phyloP scores from a whole-genome alignment of 2,888 invertebrate species.

The Apamea crenata region DNA sequence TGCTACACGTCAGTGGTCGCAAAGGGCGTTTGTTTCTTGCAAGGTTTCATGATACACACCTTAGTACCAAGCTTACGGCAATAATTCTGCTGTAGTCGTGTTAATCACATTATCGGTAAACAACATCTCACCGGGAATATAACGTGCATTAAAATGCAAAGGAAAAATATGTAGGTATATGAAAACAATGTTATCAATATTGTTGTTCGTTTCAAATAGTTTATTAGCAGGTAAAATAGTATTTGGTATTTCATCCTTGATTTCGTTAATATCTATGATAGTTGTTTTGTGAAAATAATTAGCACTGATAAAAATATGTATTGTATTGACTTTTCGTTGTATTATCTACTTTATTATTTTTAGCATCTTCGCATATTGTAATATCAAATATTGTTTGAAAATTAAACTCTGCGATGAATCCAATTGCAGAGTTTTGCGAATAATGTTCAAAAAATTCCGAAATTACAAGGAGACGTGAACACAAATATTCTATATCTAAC shows the following conservation, averaged over 20 bases:
- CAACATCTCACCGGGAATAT: conserved; percentile 44
- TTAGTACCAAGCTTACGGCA: conserved; percentile 51
- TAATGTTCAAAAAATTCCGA: neutral
- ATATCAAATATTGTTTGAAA: neutral
- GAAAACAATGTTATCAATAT: conserved; percentile 53
- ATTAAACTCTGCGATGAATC: neutral
- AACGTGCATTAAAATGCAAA: conserved; percentile 36
- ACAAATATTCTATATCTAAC: conserved; percentile 5
- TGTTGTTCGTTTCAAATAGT: conserved; percentile 38
- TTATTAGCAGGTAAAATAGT: conserved; percentile 51
- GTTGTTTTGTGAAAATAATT: neutral
- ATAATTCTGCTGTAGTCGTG: conserved; percentile 45
- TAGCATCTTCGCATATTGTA: neutral
- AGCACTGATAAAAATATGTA: neutral
- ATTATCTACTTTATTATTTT: neutral
- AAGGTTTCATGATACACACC: conserved; percentile 62
- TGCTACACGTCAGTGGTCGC: conserved; percentile 56
- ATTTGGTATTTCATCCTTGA: conserved; percentile 28
- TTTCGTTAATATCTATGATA: neutral
- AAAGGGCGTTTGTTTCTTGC: conserved; percentile 63
- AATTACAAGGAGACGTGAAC: neutral
- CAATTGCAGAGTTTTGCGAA: neutral
- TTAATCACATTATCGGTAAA: conserved; percentile 61
- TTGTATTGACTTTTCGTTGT: neutral
- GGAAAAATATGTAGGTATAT: conserved; percentile 35